These are phyloP conservation scores for human (Homo sapiens) DNA, from an alignment of 2,113 vertebrate species.

Conservation along the genomic window DNA sequence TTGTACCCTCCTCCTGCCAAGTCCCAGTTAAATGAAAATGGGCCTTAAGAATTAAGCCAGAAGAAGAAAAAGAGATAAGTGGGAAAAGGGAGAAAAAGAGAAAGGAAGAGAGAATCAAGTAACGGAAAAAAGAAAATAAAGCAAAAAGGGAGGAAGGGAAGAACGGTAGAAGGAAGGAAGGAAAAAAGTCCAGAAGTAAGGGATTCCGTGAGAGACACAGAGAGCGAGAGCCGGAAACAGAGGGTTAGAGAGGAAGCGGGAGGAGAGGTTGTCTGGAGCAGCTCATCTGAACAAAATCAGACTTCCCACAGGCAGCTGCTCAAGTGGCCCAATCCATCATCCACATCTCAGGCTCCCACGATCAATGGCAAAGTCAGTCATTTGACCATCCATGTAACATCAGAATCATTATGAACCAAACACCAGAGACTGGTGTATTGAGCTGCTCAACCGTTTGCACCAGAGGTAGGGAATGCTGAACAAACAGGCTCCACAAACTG, in stretches of 20 bases:
- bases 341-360: constrained; percentile 35
- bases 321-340: constrained; percentile 53
- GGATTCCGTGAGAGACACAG: not conserved
- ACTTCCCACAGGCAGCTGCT: constrained; percentile 46
- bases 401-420: constrained; percentile 61
- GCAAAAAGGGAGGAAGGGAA: not conserved
- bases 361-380: constrained; percentile 64
- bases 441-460: not conserved
- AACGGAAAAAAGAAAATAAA: not conserved
- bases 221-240: not conserved
- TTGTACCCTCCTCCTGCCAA: constrained; percentile 18
- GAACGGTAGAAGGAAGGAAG: not conserved
- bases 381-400: constrained; percentile 61
- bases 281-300: constrained; percentile 71
- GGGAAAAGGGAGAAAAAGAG: not conserved
- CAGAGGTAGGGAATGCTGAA: not conserved
- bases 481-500: not conserved
- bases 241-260: not conserved
- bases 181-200: not conserved
- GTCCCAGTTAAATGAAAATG: constrained; percentile 1
- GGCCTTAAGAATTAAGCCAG: constrained; percentile 22
- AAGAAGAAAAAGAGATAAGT: not conserved
- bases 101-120: too few species aligned
- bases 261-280: constrained; percentile 18
- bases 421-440: not conserved